Percentiles rank a stretch among this genome's conserved stretches.
Evolutionary conservation across 2,888 invertebrate genomes (phyloP).

Genomic region (Plemyria rubiginata): DNA sequence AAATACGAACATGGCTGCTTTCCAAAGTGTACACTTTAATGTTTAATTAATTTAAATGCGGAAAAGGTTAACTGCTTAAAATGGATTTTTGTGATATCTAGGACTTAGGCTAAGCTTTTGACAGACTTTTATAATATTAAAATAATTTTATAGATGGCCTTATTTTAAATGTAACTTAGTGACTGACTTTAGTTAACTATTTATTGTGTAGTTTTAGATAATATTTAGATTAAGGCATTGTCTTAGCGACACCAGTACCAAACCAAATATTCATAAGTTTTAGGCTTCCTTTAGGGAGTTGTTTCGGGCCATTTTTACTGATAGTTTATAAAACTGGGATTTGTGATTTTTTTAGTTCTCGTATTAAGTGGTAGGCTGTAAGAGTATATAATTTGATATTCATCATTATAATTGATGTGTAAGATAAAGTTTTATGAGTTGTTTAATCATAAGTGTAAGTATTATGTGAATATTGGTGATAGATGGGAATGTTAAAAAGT

Average conservation of each 20-base stretch:
- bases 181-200: conserved; percentile 41
- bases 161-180: conserved; percentile 53
- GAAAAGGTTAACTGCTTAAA: conserved; percentile 34
- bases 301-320: conserved; percentile 20
- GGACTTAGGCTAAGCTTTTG: conserved; percentile 35
- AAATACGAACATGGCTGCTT: conserved; percentile 27
- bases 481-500: conserved; percentile 24
- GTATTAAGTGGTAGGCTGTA: conserved; percentile 33
- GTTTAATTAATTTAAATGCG: conserved; percentile 40
- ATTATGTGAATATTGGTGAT: conserved; percentile 33
- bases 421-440: conserved; percentile 12
- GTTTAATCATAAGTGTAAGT: conserved; percentile 8
- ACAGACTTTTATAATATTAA: conserved; percentile 21
- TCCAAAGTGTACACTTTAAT: conserved; percentile 24
- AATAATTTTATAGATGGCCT: conserved; percentile 58
- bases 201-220: conserved; percentile 39
- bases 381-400: conserved; percentile 27
- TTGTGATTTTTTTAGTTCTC: conserved; percentile 14
- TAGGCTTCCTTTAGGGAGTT: conserved; percentile 28
- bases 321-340: conserved; percentile 21
- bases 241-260: conserved; percentile 72
- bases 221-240: conserved; percentile 44
- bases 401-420: conserved; percentile 10
- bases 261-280: conserved; percentile 69
- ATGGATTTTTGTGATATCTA: conserved; percentile 17